Base-by-base conservation (phyloP, 2,888 invertebrate species). In the Hipparchia sbordonii region DNA sequence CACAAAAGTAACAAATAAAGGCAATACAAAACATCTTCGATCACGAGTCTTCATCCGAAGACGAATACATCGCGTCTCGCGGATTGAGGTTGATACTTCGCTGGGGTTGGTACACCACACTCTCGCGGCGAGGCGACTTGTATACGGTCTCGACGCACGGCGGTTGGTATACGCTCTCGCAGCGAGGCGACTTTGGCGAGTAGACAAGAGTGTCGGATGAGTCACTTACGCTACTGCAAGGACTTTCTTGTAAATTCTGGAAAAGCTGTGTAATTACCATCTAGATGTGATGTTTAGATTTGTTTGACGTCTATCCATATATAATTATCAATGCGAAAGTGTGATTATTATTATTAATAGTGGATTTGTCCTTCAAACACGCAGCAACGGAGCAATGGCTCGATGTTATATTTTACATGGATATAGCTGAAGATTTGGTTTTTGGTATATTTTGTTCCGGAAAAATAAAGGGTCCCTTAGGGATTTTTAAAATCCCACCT, bases 161-260 rank as follows among this genome's bases (percentile, higher is more conserved):
- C 6, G 65, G 2, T 4, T 63, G n/a, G 74, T 73, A 54, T 52
- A 56, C 60, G 61, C 48, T 61, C 51, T 72, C 52, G 65, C 62
- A 70, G 65, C 54, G 60, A 65, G 65, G 69, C 65, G 78, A 71
- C 33, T 67, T 67, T 52, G 89, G 88, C 56, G 89, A 85, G 73
- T 85, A 87, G 72, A 90, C 90, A 68, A 93, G 85, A 70, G 93
- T 93, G 77, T 87, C 92, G 2, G 92, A 89, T 23, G 90, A 92
- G 78, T 90, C 91, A 77, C 90, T 90, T 74, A 87, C 82, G 74
- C 89, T 88, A 79, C 87, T 82, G 72, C 86, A 77, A 1, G 80
- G 78, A 63, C 82, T 79, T 61, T 72, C 71, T 52, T 67, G 52
- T 6, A 54, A 66, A 65, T 52, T 65, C 65, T 65, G 65, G 6